Evolutionary conservation across 2,113 vertebrate genomes (phyloP).

Genomic region (Dasyprocta punctata): DNA sequence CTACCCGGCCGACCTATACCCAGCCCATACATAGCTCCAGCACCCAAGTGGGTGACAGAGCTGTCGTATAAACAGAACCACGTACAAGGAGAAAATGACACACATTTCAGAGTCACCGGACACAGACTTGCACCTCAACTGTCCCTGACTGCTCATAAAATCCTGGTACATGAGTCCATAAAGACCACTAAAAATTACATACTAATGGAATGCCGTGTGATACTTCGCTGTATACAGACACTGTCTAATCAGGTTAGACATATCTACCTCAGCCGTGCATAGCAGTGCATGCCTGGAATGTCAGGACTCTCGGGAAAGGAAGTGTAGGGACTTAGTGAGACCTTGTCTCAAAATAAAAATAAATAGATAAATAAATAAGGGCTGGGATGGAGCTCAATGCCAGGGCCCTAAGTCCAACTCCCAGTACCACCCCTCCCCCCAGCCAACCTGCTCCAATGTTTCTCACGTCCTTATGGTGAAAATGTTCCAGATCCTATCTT

Average conservation of each 20-base stretch:
- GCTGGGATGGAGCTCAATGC: background rate
- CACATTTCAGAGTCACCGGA: background rate
- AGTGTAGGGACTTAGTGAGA: background rate
- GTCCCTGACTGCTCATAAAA: background rate
- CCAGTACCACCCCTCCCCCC: background rate
- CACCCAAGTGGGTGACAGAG: background rate
- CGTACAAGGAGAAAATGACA: background rate
- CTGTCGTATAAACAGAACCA: too few relatives aligned
- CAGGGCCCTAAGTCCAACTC: background rate
- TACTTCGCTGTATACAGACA: background rate
- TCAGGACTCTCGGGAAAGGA: background rate
- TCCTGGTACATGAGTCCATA: background rate
- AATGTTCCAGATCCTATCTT: background rate
- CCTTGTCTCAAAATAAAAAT: background rate
- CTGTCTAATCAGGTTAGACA: background rate
- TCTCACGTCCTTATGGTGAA: background rate
- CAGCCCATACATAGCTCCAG: rapidly evolving
- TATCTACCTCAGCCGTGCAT: background rate
- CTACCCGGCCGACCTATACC: background rate
- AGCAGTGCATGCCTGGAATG: background rate
- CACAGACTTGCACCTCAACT: rapidly evolving
- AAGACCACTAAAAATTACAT: background rate
- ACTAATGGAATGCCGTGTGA: background rate
- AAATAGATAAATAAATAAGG: background rate
- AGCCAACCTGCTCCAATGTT: background rate